phyloP scores from a whole-genome alignment of 2,888 invertebrate species.

The Gasteruption jaculator region DNA sequence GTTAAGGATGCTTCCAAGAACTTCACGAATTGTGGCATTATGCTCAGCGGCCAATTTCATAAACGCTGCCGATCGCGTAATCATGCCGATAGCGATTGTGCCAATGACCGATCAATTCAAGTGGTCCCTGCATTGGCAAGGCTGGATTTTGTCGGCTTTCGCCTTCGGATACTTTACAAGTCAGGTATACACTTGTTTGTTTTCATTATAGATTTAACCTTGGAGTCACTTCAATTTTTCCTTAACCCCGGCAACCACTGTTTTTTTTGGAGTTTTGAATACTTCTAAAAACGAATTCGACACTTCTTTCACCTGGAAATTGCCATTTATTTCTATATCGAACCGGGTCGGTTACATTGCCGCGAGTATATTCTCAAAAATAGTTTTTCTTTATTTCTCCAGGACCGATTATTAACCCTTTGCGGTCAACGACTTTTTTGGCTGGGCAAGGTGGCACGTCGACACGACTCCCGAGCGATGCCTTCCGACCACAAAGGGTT shows the following conservation, averaged over 20 bases:
- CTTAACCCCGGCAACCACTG: too few species aligned
- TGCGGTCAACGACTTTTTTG: too few species aligned
- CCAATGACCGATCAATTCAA: slow-evolving; percentile 69
- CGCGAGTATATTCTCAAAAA: too few species aligned
- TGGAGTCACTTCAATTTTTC: not conserved
- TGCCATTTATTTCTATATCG: too few species aligned
- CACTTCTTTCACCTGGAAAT: slow-evolving; percentile 11
- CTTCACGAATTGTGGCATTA: slow-evolving; percentile 61
- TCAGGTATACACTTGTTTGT: slow-evolving; percentile 54
- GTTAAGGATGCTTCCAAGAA: slow-evolving; percentile 55
- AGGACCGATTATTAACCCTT: too few species aligned
- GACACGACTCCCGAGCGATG: too few species aligned
- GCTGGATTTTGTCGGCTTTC: slow-evolving; percentile 72
- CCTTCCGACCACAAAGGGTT: too few species aligned
- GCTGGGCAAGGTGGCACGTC: too few species aligned
- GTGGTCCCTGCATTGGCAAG: slow-evolving; percentile 68
- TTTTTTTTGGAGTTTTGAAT: not conserved
- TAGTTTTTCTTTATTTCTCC: too few species aligned
- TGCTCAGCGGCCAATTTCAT: slow-evolving; percentile 73
- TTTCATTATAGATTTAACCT: not conserved
- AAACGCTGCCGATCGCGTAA: slow-evolving; percentile 71
- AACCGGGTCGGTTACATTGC: too few species aligned
- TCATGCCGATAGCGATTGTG: slow-evolving; percentile 75
- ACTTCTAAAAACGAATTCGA: not conserved
- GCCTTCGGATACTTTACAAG: slow-evolving; percentile 73